Evolutionary conservation across 1,140 invertebrate species (phyloP).

Genomic region (Procambarus clarkii): DNA sequence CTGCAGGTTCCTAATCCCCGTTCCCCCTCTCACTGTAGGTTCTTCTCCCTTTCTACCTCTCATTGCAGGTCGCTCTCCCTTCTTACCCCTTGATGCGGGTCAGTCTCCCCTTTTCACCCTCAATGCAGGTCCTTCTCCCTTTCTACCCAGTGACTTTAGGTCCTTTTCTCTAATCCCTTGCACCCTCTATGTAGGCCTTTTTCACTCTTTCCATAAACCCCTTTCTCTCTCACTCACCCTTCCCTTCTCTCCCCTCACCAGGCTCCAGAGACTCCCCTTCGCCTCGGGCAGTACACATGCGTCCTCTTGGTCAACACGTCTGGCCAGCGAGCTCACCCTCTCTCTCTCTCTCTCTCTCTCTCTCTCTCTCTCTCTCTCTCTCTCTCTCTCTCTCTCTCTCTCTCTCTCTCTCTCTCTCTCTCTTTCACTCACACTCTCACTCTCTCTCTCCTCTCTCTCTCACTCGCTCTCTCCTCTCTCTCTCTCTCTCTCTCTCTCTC

Average conservation of each 20-base stretch:
- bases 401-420: slow-evolving; percentile 12
- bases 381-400: slow-evolving; percentile 36
- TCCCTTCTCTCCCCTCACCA: background rate
- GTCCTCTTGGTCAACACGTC: background rate
- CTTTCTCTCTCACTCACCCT: background rate
- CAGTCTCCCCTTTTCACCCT: too few relatives aligned
- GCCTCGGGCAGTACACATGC: background rate
- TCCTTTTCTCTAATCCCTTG: too few relatives aligned
- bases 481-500: background rate
- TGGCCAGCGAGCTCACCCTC: background rate
- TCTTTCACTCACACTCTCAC: background rate
- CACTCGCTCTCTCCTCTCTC: too few relatives aligned
- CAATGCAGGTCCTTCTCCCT: background rate
- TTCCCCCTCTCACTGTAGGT: too few relatives aligned
- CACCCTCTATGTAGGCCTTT: slow-evolving; percentile 7
- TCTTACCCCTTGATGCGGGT: background rate
- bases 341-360: slow-evolving; percentile 36
- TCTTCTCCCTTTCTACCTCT: background rate
- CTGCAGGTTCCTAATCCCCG: too few relatives aligned
- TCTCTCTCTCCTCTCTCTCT: background rate
- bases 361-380: slow-evolving; percentile 29
- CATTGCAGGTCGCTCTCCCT: background rate
- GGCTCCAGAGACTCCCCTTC: background rate
- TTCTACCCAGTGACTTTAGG: too few relatives aligned
- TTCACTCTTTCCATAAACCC: background rate